Evolutionary conservation across 2,797 vertebrate species (phyloP), one percentile per base, ranked within the genome.

Genomic region (Squalus acanthias): DNA sequence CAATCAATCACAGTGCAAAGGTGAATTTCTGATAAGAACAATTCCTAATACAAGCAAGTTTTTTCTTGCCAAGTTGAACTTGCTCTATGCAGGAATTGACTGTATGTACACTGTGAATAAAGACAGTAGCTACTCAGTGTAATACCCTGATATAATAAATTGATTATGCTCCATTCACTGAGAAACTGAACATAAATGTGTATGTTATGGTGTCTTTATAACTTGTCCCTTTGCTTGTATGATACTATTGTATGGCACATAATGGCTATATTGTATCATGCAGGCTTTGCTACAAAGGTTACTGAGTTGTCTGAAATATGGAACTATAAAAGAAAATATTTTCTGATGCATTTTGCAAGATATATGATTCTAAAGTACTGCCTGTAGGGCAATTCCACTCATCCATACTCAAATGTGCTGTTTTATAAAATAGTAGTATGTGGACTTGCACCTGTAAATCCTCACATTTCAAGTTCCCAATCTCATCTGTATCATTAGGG

Each of bases 231-330:
- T 92, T 93, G n/a, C 33, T 93, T 46, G 65, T 69, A 69, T 67
- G 63, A 93, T 46, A 69, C 39, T 46, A 67, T 67, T 93, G 63
- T 46, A 93, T 93, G 22, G 65, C n/a, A 46, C n/a, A 46, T 46
- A 67, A 39, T 93, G n/a, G 33, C 60, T 65, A 92, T 22, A 92
- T 92, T n/a, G 60, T 92, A 63, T 65, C 89, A 65, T 17, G 6
- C 33, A 92, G 15, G 33, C 29, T 91, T 91, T 91, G 89, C 57
- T 91, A 91, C 89, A 92, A 63, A 69, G n/a, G 17, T 67, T 93
- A 65, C 91, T 69, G 65, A 24, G 63, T 46, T 67, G 91, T 63
- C 57, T 63, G 57, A 63, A 67, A 69, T 46, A 67, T 69, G n/a
- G 39, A 93, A 69, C 39, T 69, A n/a, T 46, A 22, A 69, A 65